Evolutionary conservation across 2,888 invertebrate genomes (phyloP), one percentile per base, ranked within the genome.

Genomic region (Cephus rjabovi): DNA sequence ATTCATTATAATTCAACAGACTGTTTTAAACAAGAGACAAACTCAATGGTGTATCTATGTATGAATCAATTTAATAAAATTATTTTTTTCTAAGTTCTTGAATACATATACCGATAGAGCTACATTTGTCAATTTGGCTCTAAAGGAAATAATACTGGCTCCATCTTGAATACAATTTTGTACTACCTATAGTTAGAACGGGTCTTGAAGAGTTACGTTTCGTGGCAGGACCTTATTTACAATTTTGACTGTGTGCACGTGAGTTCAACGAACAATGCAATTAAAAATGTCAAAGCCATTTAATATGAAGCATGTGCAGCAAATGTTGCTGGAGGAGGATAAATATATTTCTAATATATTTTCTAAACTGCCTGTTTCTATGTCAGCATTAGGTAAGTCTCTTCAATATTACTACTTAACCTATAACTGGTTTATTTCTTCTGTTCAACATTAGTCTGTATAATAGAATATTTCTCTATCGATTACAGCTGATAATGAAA

Each of bases 341-440:
- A 92, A 92, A 84, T 95, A 94, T 86, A 91, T 95, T 77, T 93
- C 93, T 82, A 92, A 93, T 85, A 91, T 95, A 75, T 94, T 95
- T 86, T 93, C 93, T 9, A 92, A 93, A 77, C 90, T 94, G 87
- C 92, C 93, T 40, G 88, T 95, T 80, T 94, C 95, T 12, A 86
- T 90, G 69, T 92, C 92, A 79, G 91, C 91, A 84, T 90, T 90
- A 89, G 93, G 93, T 93, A 85, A 87, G 83, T 84, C 34, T 77
- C 68, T 73, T 68, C 56, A 40, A 75, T 56, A 68, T 70, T 69
- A 76, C 40, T 33, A 76, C 37, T 70, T 85, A 84, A 87, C 83
- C 83, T 85, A 34, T 11, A n/a, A 31, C 35, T n/a, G 15, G 30
- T 34, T 31, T 76, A 75, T 73, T 37, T 73, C 37, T 40, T 71